Evolutionary conservation across 2,888 invertebrate species (phyloP).

Genomic region (Autographa pulchrina): DNA sequence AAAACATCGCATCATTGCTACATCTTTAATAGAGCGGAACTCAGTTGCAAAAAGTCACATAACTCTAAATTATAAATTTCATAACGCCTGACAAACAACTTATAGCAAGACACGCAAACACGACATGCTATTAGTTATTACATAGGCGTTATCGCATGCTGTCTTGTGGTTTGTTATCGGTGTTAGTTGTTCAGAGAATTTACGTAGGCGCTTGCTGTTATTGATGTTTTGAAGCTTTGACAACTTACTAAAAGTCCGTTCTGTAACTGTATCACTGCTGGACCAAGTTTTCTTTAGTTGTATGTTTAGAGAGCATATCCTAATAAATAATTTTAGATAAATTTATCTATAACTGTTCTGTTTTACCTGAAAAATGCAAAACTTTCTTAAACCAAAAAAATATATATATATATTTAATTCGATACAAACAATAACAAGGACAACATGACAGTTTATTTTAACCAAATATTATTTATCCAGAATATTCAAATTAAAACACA

Average conservation of each 20-base stretch:
- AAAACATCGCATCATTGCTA: slow-evolving; percentile 34
- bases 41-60: slow-evolving; percentile 38
- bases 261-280: neutral
- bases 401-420: no score
- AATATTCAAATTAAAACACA: neutral
- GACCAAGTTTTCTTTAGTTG: no score
- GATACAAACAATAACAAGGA: no score
- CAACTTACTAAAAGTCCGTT: neutral
- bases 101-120: slow-evolving; percentile 32
- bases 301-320: no score
- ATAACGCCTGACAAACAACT: slow-evolving; percentile 44
- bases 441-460: no score
- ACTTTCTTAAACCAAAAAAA: no score
- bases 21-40: slow-evolving; percentile 50
- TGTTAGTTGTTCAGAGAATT: slow-evolving; percentile 16
- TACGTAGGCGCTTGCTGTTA: slow-evolving; percentile 26
- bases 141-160: slow-evolving; percentile 20
- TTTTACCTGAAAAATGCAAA: no score
- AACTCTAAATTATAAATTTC: slow-evolving; percentile 21
- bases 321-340: no score
- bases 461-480: neutral
- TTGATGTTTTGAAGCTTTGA: neutral
- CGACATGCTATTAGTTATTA: slow-evolving; percentile 35
- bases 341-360: no score
- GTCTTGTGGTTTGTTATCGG: slow-evolving; percentile 20